Conservation (phyloP, 2,888 invertebrate species). For the Cheilosia grossa region DNA sequence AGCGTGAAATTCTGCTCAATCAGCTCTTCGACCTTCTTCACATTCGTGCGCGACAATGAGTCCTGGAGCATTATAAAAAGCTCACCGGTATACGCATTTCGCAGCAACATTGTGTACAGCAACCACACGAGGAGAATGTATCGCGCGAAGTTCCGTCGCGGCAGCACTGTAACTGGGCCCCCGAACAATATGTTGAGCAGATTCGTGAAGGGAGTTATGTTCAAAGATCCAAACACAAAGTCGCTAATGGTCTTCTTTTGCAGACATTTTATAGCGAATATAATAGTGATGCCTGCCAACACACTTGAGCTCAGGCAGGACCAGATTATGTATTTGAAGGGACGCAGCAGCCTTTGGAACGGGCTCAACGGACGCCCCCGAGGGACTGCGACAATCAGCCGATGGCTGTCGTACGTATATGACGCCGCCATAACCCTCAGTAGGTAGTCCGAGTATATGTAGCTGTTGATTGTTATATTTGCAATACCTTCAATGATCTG, state of each 20-base stretch:
- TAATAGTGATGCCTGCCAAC: slow-evolving; percentile 72
- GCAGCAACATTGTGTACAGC: slow-evolving; percentile 78
- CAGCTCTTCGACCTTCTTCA: slow-evolving; percentile 77
- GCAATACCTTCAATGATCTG: slow-evolving; percentile 78
- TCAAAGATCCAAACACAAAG: slow-evolving; percentile 78
- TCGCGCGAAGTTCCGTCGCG: slow-evolving; percentile 79
- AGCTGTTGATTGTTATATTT: slow-evolving; percentile 78
- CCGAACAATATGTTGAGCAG: slow-evolving; percentile 78
- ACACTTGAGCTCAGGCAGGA: slow-evolving; percentile 77
- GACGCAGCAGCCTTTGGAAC: slow-evolving; percentile 78
- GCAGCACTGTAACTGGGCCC: slow-evolving; percentile 75
- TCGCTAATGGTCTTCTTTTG: slow-evolving; percentile 45
- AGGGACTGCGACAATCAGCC: slow-evolving; percentile 78
- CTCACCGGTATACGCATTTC: slow-evolving; percentile 79
- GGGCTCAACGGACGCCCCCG: slow-evolving; percentile 77
- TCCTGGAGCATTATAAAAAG: slow-evolving; percentile 80
- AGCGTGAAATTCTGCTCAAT: slow-evolving; percentile 76
- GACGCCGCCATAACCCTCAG: slow-evolving; percentile 77
- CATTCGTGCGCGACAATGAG: slow-evolving; percentile 74
- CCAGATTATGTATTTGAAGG: slow-evolving; percentile 79
- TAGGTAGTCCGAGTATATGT: slow-evolving; percentile 76
- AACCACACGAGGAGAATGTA: slow-evolving; percentile 80
- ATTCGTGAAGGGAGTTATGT: slow-evolving; percentile 77
- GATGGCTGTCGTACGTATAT: slow-evolving; percentile 77
- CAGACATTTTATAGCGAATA: slow-evolving; percentile 76